Percentiles rank a stretch among this genome's conserved stretches.
These are phyloP conservation scores for Lordiphosa clarofinis DNA, from an alignment of 1,140 invertebrate genomes.

Conservation along the genomic window DNA sequence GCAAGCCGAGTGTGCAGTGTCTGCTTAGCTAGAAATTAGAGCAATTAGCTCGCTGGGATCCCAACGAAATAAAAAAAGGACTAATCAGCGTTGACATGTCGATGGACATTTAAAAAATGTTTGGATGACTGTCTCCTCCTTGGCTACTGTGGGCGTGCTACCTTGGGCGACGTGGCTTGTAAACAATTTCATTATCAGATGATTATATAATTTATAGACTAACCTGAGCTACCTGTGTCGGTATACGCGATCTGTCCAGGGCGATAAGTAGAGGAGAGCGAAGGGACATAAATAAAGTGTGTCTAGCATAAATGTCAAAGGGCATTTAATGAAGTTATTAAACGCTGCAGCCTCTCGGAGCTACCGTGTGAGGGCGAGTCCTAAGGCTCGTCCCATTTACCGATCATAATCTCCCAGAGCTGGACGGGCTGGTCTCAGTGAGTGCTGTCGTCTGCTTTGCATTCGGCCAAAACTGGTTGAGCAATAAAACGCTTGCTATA, in stretches of 20 bases:
- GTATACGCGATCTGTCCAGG: slow-evolving; percentile 41
- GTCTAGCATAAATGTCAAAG: slow-evolving; percentile 67
- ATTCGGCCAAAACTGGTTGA: slow-evolving; percentile 61
- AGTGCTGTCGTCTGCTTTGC: slow-evolving; percentile 38
- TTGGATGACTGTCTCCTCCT: slow-evolving; percentile 34
- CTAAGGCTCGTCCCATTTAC: slow-evolving; percentile 16
- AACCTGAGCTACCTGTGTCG: slow-evolving; percentile 35
- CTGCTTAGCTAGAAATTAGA: slow-evolving; percentile 69
- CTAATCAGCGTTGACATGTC: slow-evolving; percentile 44
- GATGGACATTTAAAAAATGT: slow-evolving; percentile 27
- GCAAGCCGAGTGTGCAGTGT: slow-evolving; percentile 24
- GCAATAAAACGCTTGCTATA: slow-evolving; percentile 78
- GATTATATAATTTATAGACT: slow-evolving; percentile 70
- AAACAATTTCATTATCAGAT: slow-evolving; percentile 75
- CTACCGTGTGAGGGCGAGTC: slow-evolving; percentile 32
- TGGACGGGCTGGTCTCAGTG: not conserved
- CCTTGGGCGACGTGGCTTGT: slow-evolving; percentile 47
- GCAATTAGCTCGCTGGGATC: slow-evolving; percentile 57
- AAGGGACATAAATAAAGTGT: slow-evolving; percentile 31
- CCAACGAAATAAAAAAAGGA: slow-evolving; percentile 33
- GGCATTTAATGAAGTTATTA: slow-evolving; percentile 78
- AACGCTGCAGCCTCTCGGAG: slow-evolving; percentile 43
- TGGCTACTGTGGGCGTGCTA: slow-evolving; percentile 63
- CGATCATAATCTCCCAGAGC: slow-evolving; percentile 60
- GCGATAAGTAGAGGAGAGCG: slow-evolving; percentile 13